Conservation (phyloP, 2,797 vertebrate genomes). For the Hippopotamyrus pictus region DNA sequence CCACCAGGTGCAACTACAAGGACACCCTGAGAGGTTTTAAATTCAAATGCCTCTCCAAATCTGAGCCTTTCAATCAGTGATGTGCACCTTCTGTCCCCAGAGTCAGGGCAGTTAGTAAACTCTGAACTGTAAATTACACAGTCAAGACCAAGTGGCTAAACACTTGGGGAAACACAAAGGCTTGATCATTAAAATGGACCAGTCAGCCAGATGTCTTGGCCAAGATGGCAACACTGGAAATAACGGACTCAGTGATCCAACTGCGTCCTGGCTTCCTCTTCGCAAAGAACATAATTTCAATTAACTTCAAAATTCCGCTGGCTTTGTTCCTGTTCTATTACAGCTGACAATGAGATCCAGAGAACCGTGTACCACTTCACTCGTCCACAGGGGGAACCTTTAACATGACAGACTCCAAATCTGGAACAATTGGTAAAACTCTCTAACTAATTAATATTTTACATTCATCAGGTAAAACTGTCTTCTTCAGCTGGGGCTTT, state of each 20-base stretch:
- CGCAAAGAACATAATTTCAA: not conserved
- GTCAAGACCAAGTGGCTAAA: not conserved
- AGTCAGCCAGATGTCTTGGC: not conserved
- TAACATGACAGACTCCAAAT: not conserved
- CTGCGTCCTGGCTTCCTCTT: not conserved
- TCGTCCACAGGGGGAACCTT: not conserved
- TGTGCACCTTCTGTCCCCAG: not conserved
- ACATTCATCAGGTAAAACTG: not conserved
- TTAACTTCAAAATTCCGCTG: not conserved
- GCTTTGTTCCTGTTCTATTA: conserved; percentile 1
- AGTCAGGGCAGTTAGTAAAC: not conserved
- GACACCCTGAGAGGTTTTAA: not conserved
- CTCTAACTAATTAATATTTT: not conserved
- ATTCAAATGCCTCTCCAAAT: not conserved
- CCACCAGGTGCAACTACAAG: not conserved
- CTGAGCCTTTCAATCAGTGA: not conserved
- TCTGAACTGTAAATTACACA: not conserved
- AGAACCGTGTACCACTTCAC: not conserved
- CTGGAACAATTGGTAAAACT: not conserved
- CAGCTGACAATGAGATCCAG: not conserved
- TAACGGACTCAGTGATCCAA: not conserved
- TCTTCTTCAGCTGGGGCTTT: not conserved
- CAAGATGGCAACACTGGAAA: not conserved
- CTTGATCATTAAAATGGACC: not conserved
- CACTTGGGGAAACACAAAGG: not conserved